Evolutionary conservation across 2,797 vertebrate genomes (phyloP).

Genomic region (Cryptoblepharus egeriae): DNA sequence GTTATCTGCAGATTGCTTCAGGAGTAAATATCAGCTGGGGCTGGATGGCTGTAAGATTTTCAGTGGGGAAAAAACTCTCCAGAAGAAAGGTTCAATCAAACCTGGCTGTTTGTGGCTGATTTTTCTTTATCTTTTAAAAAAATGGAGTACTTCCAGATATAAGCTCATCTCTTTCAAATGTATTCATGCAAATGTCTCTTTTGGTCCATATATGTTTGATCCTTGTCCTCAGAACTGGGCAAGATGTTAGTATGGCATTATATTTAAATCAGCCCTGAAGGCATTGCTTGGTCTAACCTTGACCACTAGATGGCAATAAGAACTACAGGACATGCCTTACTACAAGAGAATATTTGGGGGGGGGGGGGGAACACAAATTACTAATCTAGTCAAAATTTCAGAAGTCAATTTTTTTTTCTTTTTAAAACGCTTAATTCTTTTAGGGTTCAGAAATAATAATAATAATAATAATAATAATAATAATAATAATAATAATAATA

Average conservation of each 20-base stretch:
- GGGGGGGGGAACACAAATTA: not conserved
- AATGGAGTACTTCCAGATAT: no score
- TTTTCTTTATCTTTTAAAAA: no score
- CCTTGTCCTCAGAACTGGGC: no score
- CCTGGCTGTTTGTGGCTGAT: no score
- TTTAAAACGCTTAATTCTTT: not conserved
- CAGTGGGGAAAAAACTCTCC: no score
- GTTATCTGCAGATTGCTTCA: no score
- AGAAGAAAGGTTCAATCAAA: no score
- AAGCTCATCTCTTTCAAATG: no score
- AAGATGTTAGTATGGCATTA: not conserved
- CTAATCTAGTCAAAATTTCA: not conserved
- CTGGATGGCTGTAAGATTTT: no score
- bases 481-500: not conserved
- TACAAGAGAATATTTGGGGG: not conserved
- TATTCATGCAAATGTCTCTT: no score
- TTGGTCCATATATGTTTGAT: no score
- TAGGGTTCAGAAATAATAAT: not conserved
- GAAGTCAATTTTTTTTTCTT: not conserved
- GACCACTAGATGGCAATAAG: conserved; percentile 41
- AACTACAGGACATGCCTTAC: not conserved
- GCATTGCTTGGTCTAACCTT: not conserved
- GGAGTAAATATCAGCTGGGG: no score
- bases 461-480: not conserved
- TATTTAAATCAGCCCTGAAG: not conserved